Base-by-base conservation (phyloP, 2,888 invertebrate genomes). In the Opisthograptis luteolata region DNA sequence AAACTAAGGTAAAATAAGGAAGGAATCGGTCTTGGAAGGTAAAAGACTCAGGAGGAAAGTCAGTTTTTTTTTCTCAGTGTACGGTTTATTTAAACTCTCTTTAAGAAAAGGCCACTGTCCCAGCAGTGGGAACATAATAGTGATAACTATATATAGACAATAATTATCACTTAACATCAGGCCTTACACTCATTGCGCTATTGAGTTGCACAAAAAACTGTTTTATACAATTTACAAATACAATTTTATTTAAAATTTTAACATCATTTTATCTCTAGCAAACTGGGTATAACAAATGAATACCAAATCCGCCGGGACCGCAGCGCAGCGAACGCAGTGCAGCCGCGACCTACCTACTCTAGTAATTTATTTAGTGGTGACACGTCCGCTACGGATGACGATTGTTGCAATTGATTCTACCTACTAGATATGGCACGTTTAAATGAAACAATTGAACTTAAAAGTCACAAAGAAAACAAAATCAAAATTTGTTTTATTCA, bases 321-420 rank as follows among this genome's bases (percentile, higher is more conserved):
- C 46, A 52, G 60, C 54, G 45, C 44, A 42, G 31, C 15, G 45
- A 32, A 22, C 39, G 22, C 41, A 22, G 27, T 35, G 20, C 43
- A 9, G 36, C 37, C 53, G 35, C 55, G 43, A 13, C 45, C 55
- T 72, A 68, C 65, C 66, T 64, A 22, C 40, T 15, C 37, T 12
- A 36, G 54, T 71, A 67, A 70, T 71, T 70, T 68, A 73, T 72
- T 70, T 67, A 67, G 64, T 58, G 58, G 49, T 60, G 55, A 51
- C 31, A 24, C 17, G 35, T 20, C 20, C 25, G 35, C 2, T 35
- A 7, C 10, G 34, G 25, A 28, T 36, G 24, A 13, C 4, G 22
- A 15, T 34, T 34, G 34, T 40, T 27, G 15, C 20, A 20, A 46
- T 40, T 40, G 39, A 40, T 40, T 46, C 1, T 12, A 12, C 6